phyloP scores from a whole-genome alignment of 2,797 vertebrate species.

The Aeoliscus strigatus region DNA sequence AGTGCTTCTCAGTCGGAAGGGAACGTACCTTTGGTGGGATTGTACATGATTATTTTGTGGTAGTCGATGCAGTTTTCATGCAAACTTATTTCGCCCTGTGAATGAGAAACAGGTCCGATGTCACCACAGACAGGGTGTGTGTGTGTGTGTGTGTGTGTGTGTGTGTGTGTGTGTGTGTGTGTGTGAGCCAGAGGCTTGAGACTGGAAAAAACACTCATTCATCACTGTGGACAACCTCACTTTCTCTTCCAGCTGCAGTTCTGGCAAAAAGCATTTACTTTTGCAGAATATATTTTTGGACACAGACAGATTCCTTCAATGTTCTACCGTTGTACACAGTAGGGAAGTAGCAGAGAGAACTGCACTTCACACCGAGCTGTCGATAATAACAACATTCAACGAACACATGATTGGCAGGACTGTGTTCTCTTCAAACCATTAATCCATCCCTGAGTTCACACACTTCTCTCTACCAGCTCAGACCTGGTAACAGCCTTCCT shows the following conservation, averaged over 20 bases:
- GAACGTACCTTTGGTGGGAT: slow-evolving; percentile 41
- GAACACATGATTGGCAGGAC: too few relatives aligned
- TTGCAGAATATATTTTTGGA: background rate
- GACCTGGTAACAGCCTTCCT: slow-evolving; percentile 27
- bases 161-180: background rate
- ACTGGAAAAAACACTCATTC: background rate
- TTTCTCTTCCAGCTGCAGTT: background rate
- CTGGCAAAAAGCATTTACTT: background rate
- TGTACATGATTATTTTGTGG: slow-evolving; percentile 32
- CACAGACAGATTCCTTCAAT: too few relatives aligned
- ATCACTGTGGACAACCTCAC: background rate
- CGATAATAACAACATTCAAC: too few relatives aligned
- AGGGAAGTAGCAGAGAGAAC: too few relatives aligned
- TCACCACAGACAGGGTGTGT: slow-evolving; percentile 2
- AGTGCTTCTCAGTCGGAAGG: too few relatives aligned
- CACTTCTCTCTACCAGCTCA: slow-evolving; percentile 8
- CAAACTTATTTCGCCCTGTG: slow-evolving; percentile 30
- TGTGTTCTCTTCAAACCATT: too few relatives aligned
- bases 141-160: background rate
- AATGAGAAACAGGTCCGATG: slow-evolving; percentile 19
- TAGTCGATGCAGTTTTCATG: slow-evolving; percentile 5
- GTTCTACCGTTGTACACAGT: too few relatives aligned
- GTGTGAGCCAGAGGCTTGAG: background rate
- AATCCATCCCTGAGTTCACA: background rate
- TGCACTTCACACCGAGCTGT: too few relatives aligned